Conservation (phyloP, 2,888 invertebrate species). For the Nymphalis polychloros region DNA sequence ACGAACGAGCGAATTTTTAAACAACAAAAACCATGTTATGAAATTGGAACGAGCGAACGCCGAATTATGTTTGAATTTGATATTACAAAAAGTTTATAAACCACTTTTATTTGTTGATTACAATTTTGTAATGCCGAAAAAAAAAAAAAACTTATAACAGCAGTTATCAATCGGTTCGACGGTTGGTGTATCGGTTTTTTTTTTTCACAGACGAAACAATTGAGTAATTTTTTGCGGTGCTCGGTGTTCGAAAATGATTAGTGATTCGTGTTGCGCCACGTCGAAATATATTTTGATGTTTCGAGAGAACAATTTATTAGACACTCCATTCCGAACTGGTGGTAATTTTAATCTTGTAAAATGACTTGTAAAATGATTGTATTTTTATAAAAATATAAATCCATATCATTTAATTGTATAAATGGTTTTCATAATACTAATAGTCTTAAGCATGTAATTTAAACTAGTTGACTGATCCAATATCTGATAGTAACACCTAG, state of each 20-base stretch:
- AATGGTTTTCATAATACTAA: too few species aligned
- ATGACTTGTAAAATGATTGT: too few species aligned
- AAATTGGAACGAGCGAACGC: conserved; percentile 30
- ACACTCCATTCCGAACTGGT: too few species aligned
- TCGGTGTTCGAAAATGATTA: conserved; percentile 2
- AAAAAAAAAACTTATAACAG: conserved; percentile 16
- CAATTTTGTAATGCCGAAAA: conserved; percentile 28
- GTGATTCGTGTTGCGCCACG: background rate
- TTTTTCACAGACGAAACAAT: background rate
- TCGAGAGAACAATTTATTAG: background rate
- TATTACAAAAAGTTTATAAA: conserved; percentile 14
- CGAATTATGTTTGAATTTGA: conserved; percentile 31
- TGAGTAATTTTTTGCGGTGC: background rate
- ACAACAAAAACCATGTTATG: conserved; percentile 22
- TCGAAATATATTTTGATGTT: background rate
- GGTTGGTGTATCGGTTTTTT: background rate
- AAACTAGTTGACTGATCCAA: conserved; percentile 58
- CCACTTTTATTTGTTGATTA: conserved; percentile 27
- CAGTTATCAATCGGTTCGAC: conserved; percentile 7
- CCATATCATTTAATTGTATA: too few species aligned
- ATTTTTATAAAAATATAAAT: too few species aligned
- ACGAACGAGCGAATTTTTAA: conserved; percentile 35
- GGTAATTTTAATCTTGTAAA: too few species aligned
- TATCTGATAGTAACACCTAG: conserved; percentile 53
- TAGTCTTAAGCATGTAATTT: conserved; percentile 47